A percentile compares a stretch with the other conserved stretches of the same genome.
phyloP scores from a whole-genome alignment of 2,113 vertebrate genomes.

The Ameiurus melas region DNA sequence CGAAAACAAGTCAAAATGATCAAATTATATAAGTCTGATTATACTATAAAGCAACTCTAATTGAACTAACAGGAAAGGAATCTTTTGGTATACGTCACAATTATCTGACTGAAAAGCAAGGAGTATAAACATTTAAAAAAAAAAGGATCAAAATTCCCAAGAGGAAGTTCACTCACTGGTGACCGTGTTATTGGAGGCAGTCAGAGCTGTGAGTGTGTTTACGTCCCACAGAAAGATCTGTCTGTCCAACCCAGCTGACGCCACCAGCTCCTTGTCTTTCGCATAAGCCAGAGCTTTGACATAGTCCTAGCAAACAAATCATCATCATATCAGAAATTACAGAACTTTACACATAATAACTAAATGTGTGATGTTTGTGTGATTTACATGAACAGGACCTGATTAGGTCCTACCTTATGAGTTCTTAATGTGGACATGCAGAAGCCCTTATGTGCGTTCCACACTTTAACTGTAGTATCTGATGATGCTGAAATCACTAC shows the following conservation, averaged over 20 bases:
- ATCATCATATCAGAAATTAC: background rate
- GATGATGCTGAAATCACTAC: slow-evolving; percentile 98
- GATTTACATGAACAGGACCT: background rate
- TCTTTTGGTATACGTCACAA: background rate
- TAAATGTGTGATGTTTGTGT: too few relatives aligned
- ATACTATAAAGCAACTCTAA: background rate
- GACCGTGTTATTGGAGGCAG: slow-evolving; percentile 99
- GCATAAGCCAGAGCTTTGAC: slow-evolving; percentile 98
- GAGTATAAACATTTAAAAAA: too few relatives aligned
- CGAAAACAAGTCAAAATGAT: slow-evolving; percentile 31
- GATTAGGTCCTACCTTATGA: slow-evolving; percentile 79
- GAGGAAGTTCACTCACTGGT: slow-evolving; percentile 82
- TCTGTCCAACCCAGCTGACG: slow-evolving; percentile 94
- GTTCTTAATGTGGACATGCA: slow-evolving; percentile 99
- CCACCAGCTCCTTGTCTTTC: slow-evolving; percentile 97
- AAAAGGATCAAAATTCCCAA: background rate
- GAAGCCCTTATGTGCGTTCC: slow-evolving; percentile 99
- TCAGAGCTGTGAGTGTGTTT: slow-evolving; percentile 96
- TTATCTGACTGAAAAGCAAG: background rate
- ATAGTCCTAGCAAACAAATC: slow-evolving; percentile 78
- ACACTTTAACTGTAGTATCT: slow-evolving; percentile 98
- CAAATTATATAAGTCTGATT: background rate
- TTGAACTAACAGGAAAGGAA: background rate
- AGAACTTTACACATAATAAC: background rate
- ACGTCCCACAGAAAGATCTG: slow-evolving; percentile 99